phyloP scores from a whole-genome alignment of 1,140 invertebrate species.

The Procambarus clarkii region DNA sequence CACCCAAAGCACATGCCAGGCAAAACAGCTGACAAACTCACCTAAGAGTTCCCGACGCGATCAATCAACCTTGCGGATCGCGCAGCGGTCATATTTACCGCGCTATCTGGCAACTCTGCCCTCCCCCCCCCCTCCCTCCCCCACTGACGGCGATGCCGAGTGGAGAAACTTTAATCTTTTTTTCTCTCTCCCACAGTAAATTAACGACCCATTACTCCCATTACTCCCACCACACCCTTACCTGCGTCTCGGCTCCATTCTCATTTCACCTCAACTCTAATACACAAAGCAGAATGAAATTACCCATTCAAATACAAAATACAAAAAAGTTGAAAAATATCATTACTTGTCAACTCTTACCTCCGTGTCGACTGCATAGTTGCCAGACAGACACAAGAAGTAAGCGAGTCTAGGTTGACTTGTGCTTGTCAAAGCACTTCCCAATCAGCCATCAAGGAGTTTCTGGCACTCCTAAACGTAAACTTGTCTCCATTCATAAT shows the following conservation, averaged over 20 bases:
- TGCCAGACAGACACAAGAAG: background rate
- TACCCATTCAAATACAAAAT: background rate
- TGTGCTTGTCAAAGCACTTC: background rate
- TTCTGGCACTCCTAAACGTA: too few relatives aligned
- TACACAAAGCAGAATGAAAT: background rate
- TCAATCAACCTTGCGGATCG: background rate
- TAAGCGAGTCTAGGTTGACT: background rate
- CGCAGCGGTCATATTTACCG: background rate
- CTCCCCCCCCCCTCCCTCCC: too few relatives aligned
- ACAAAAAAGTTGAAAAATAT: background rate
- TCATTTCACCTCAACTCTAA: background rate
- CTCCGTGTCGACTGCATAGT: background rate
- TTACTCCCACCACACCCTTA: too few relatives aligned
- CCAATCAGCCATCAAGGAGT: too few relatives aligned
- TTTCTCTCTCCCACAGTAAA: too few relatives aligned
- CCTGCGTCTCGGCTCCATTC: background rate
- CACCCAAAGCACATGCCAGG: too few relatives aligned
- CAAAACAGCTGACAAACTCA: background rate
- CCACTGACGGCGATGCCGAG: too few relatives aligned
- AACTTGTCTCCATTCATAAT: too few relatives aligned
- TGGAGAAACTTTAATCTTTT: too few relatives aligned
- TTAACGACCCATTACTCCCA: too few relatives aligned
- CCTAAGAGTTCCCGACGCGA: background rate
- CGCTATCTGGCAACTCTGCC: background rate
- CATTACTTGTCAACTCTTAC: background rate